Evolutionary conservation across 2,797 vertebrate species (phyloP), one percentile per base, ranked within the genome.

Genomic region (Manis crassicaudata): DNA sequence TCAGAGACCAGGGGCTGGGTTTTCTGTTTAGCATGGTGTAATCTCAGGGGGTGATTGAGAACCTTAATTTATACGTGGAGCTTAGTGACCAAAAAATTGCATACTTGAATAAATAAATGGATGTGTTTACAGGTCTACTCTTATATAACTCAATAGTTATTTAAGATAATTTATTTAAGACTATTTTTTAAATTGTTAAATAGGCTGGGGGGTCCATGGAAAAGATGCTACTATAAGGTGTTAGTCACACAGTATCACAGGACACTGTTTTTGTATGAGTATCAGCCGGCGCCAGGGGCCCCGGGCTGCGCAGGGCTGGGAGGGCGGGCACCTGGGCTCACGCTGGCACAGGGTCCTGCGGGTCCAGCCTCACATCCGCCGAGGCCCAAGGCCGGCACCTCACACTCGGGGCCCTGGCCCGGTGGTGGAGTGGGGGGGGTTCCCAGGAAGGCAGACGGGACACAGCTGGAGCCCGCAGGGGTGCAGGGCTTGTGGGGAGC

Each of bases 311-410:
- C 11, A 37, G 14, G 14, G 35, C 23, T 16, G n/a, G n/a, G 23
- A 37, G 5, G 1, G 14, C 16, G 21, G 23, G 21, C 12, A 14
- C 6, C 12, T 23, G 12, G 2, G 12, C 37, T 0, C 3, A 3
- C 37, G 40, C 46, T 35, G 80, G 80, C 35, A 11, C 18, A 50
- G 13, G 23, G 6, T 5, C 1, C 13, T n/a, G 13, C 29, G 40
- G 60, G 7, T 5, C 2, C 5, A 6, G 9, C 35, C 13, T 14
- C 43, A 50, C 29, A 14, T 25, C 40, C 14, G 12, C 20, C 40
- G 23, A n/a, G 40, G 40, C 14, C 40, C 7, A 16, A 63, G 40
- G 2, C 60, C 14, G 13, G 46, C 11, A 11, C 46, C 46, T 46
- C 46, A 12, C 11, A 46, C 46, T 27, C 14, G 37, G 32, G 32